Evolutionary conservation across 2,888 invertebrate species (phyloP), one percentile per base, ranked within the genome.

Genomic region (Hirtodrosophila duncani): DNA sequence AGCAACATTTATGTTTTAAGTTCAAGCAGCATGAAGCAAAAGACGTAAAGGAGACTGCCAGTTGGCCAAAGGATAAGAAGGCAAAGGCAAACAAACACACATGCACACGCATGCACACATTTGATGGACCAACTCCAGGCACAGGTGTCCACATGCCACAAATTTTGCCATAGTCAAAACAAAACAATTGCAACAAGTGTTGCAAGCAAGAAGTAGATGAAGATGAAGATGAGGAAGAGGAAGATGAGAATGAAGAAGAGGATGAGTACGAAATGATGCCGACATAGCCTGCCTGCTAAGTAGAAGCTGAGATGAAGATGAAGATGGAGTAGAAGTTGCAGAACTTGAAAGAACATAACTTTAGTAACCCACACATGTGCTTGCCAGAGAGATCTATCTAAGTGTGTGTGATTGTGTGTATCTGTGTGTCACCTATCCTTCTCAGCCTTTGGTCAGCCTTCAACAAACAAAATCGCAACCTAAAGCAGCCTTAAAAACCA

Each of bases 1-100:
- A 69, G 60, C 70, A 70, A 69, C 62, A 67, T 57, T 79, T 79
- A 61, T 36, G 38, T 52, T 69, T 70, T 78, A 8, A 58, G 38
- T 77, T 77, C 6, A 55, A 49, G 36, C 33, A 18, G 10, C 37
- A 49, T 38, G 14, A 44, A 46, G n/a, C 11, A 48, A 44, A 9
- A 29, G 56, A 56, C 57, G 44, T n/a, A n/a, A n/a, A n/a, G n/a
- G n/a, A n/a, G 46, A 41, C 52, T 57, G 61, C 37, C 42, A 38
- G 30, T 18, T 30, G 37, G 39, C 13, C 7, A 21, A 24, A 14
- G 23, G 5, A 31, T 27, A 8, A 17, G n/a, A n/a, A n/a, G n/a
- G n/a, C n/a, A n/a, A n/a, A n/a, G n/a, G n/a, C n/a, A n/a, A n/a
- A n/a, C n/a, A n/a, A n/a, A n/a, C n/a, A n/a, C n/a, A n/a, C n/a